phyloP scores from a whole-genome alignment of 2,888 invertebrate species.

The Drosophila subquinaria region DNA sequence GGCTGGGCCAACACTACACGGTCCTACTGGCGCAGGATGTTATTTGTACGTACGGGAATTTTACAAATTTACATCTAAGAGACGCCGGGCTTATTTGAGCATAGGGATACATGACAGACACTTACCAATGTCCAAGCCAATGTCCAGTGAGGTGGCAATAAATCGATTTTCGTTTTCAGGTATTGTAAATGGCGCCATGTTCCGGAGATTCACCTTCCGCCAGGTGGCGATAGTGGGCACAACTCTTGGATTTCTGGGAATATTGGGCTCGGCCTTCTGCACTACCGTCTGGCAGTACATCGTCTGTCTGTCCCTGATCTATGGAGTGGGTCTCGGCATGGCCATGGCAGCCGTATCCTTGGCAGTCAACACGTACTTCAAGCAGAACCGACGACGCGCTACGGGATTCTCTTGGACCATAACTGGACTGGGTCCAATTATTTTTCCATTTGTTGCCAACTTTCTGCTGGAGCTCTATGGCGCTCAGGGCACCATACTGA shows the following conservation, averaged over 20 bases:
- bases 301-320: slow-evolving; percentile 89
- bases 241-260: slow-evolving; percentile 87
- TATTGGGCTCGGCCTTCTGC: slow-evolving; percentile 88
- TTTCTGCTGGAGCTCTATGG: slow-evolving; percentile 88
- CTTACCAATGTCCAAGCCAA: no score
- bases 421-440: slow-evolving; percentile 90
- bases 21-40: no score
- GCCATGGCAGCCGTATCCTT: slow-evolving; percentile 89
- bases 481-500: slow-evolving; percentile 89
- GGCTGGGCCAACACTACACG: no score
- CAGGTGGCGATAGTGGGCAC: slow-evolving; percentile 89
- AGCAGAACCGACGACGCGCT: slow-evolving; percentile 89
- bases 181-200: slow-evolving; percentile 90
- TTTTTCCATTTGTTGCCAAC: slow-evolving; percentile 91
- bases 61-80: no score
- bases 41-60: no score
- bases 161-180: slow-evolving; percentile 49
- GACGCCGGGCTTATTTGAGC: no score
- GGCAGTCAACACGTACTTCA: slow-evolving; percentile 91
- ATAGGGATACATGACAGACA: no score
- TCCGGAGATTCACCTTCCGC: slow-evolving; percentile 89
- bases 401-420: slow-evolving; percentile 91
- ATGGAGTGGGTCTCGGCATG: slow-evolving; percentile 89
- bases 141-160: neutral
- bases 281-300: slow-evolving; percentile 88